Percentiles rank a stretch among this genome's conserved stretches.
These are phyloP conservation scores for Sakesphorus luctuosus DNA, from an alignment of 2,113 vertebrate genomes.

Conservation along the genomic window DNA sequence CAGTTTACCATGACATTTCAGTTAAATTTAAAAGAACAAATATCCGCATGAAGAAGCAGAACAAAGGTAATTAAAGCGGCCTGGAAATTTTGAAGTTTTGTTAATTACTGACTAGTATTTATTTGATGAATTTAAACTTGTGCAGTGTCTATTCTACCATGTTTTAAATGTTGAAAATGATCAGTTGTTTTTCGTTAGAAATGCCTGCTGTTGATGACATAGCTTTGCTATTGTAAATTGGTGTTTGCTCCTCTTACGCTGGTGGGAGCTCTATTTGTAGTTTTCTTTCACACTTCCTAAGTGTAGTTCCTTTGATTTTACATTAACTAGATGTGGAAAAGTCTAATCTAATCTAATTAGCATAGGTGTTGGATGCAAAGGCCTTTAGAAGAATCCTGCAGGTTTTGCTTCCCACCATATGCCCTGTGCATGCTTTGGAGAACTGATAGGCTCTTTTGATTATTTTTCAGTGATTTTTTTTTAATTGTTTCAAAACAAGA, in stretches of 20 bases:
- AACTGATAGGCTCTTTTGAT: background rate
- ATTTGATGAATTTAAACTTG: background rate
- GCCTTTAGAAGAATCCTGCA: background rate
- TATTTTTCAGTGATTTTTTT: background rate
- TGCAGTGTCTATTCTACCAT: background rate
- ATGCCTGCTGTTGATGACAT: background rate
- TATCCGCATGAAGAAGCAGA: constrained; percentile 92
- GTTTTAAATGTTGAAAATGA: background rate
- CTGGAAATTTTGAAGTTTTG: background rate
- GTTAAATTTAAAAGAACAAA: constrained; percentile 87
- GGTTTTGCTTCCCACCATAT: background rate
- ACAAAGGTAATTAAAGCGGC: constrained; percentile 77
- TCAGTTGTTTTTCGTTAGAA: background rate
- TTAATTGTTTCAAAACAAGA: background rate
- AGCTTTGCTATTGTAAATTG: background rate
- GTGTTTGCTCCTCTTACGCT: background rate
- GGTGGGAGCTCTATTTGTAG: background rate
- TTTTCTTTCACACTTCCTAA: background rate
- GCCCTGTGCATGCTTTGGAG: background rate
- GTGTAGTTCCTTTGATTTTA: background rate
- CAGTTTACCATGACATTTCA: constrained; percentile 92
- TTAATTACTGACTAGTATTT: background rate
- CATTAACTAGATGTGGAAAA: background rate
- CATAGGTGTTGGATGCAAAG: background rate
- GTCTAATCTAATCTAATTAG: background rate